Evolutionary conservation across 2,797 vertebrate genomes (phyloP).

Genomic region (Acipenser oxyrinchus): DNA sequence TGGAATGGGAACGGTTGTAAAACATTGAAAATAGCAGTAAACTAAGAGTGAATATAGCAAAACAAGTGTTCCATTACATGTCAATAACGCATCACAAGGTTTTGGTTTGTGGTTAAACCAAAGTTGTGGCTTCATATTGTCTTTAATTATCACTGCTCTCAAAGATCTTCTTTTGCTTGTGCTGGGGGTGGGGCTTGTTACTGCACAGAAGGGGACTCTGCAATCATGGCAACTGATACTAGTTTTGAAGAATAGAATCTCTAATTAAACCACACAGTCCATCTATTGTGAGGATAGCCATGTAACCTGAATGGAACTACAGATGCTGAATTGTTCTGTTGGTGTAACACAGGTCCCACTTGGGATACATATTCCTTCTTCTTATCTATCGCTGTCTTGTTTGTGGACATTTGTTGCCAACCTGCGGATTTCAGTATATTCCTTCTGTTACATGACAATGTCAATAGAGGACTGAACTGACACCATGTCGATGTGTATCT

Average conservation of each 20-base stretch:
- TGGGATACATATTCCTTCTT: background rate
- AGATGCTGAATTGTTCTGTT: background rate
- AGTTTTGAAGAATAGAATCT: background rate
- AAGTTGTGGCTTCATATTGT: background rate
- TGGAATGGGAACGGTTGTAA: too few species aligned
- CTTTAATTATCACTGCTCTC: background rate
- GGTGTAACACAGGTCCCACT: background rate
- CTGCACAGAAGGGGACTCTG: background rate
- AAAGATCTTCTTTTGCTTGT: background rate
- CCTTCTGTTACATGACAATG: too few species aligned
- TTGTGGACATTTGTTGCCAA: background rate
- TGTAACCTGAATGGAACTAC: background rate
- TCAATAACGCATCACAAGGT: too few species aligned
- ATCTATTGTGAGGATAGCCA: background rate
- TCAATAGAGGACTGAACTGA: too few species aligned
- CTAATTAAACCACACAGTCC: background rate
- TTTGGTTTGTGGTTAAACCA: too few species aligned
- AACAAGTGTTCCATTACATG: too few species aligned
- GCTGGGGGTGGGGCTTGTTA: background rate
- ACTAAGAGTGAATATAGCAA: too few species aligned
- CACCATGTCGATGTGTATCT: too few species aligned
- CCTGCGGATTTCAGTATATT: too few species aligned
- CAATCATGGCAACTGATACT: background rate
- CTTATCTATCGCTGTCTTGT: background rate
- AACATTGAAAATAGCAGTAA: too few species aligned